phyloP scores from a whole-genome alignment of 2,888 invertebrate genomes.

The Rapana venosa region DNA sequence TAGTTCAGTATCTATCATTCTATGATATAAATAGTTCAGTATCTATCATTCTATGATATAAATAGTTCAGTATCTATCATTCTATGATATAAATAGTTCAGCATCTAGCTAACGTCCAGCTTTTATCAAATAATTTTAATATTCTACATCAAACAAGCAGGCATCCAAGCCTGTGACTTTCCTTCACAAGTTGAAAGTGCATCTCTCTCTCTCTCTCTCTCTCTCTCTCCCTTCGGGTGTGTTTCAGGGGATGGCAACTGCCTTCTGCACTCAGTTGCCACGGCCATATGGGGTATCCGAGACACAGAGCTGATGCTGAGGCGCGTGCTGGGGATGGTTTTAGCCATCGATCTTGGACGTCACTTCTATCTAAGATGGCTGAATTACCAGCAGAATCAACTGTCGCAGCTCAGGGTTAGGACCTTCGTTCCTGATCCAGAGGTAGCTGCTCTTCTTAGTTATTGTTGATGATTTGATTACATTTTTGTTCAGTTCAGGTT shows the following conservation, averaged over 20 bases:
- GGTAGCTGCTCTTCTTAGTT: neutral
- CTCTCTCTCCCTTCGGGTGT: neutral
- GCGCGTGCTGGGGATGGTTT: conserved; percentile 63
- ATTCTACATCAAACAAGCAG: too few species aligned
- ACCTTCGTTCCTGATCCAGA: neutral
- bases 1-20: too few species aligned
- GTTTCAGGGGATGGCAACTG: conserved; percentile 76
- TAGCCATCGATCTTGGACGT: conserved; percentile 56
- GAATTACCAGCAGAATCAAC: conserved; percentile 29
- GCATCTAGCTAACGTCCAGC: too few species aligned
- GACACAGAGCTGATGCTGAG: conserved; percentile 67
- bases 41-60: too few species aligned
- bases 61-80: too few species aligned
- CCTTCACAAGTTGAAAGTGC: neutral
- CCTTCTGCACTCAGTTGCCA: conserved; percentile 71
- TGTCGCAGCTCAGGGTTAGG: neutral
- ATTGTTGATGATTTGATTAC: neutral
- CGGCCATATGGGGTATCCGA: conserved; percentile 71
- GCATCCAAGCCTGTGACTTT: too few species aligned
- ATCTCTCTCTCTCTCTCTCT: neutral
- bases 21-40: too few species aligned
- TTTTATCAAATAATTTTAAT: too few species aligned
- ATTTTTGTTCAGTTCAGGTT: neutral
- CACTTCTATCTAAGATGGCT: conserved; percentile 52
- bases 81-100: too few species aligned